A percentile compares a stretch with the other conserved stretches of the same genome.
These are phyloP conservation scores for Gastrophysa polygoni DNA, from an alignment of 2,888 invertebrate species.

Conservation along the genomic window DNA sequence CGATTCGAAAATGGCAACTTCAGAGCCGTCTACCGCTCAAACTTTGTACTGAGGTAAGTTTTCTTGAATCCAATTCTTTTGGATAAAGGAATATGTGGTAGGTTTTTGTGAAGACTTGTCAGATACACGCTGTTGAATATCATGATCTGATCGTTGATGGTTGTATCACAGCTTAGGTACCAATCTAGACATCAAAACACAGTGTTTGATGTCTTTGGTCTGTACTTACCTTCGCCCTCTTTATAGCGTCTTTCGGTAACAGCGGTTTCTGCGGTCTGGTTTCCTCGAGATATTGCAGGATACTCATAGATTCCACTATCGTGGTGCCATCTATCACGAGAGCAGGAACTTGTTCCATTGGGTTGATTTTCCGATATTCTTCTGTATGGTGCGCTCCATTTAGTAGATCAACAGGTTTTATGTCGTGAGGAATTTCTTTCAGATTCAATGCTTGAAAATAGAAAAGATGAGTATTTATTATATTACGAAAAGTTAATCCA, in stretches of 20 bases:
- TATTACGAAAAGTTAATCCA: neutral
- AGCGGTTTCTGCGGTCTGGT: slow-evolving; percentile 83
- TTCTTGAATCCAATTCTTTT: too few relatives aligned
- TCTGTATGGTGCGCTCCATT: slow-evolving; percentile 88
- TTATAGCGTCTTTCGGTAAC: slow-evolving; percentile 86
- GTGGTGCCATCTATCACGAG: slow-evolving; percentile 80
- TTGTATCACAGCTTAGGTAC: too few relatives aligned
- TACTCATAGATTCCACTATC: slow-evolving; percentile 76
- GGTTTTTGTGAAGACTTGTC: too few relatives aligned
- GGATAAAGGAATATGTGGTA: too few relatives aligned
- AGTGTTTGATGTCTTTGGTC: too few relatives aligned
- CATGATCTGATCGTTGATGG: too few relatives aligned
- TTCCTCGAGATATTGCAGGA: slow-evolving; percentile 96
- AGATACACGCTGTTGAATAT: too few relatives aligned
- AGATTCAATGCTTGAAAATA: slow-evolving; percentile 78
- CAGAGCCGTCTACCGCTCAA: too few relatives aligned
- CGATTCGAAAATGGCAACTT: too few relatives aligned
- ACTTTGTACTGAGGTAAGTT: too few relatives aligned
- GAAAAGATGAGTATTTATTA: too few relatives aligned
- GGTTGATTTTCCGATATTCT: slow-evolving; percentile 88
- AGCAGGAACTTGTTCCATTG: slow-evolving; percentile 94
- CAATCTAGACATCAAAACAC: too few relatives aligned
- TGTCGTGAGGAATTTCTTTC: slow-evolving; percentile 95
- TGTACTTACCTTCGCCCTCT: slow-evolving; percentile 78
- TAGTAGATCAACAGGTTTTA: slow-evolving; percentile 82